These are phyloP conservation scores for Agonum fuliginosum DNA, from an alignment of 2,888 invertebrate species.

Conservation along the genomic window DNA sequence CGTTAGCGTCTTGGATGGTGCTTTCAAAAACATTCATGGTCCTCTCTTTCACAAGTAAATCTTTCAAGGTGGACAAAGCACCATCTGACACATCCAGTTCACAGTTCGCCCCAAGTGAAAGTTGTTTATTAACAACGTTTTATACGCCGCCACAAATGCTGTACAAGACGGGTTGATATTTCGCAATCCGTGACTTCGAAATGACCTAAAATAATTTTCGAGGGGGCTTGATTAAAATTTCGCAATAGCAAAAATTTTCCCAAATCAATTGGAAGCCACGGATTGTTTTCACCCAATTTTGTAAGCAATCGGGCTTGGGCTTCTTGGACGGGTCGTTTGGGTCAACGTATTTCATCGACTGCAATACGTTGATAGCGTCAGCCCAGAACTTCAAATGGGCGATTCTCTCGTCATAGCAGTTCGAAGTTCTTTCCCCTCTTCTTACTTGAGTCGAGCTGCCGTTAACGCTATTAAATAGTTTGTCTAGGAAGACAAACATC, in stretches of 20 bases:
- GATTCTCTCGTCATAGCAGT: no score
- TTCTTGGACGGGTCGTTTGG: neutral
- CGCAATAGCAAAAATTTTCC: conserved; percentile 11
- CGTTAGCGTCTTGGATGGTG: neutral
- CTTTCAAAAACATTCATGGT: neutral
- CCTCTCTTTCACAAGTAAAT: neutral
- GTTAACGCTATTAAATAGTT: conserved; percentile 14
- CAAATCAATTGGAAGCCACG: neutral
- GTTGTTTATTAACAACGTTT: conserved; percentile 56
- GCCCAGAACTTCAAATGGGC: no score
- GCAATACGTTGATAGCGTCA: no score
- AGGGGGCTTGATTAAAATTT: conserved; percentile 52
- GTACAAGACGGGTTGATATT: conserved; percentile 45
- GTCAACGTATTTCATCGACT: neutral
- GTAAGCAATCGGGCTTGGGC: neutral
- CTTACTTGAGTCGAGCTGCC: neutral
- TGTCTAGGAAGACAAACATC: neutral
- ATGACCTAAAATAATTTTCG: conserved; percentile 54
- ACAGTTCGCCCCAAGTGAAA: conserved; percentile 53
- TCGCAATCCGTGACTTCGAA: conserved; percentile 49
- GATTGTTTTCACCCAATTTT: conserved; percentile 1
- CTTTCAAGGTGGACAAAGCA: neutral
- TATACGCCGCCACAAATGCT: conserved; percentile 44
- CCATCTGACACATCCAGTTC: conserved; percentile 28
- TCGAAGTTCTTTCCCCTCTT: neutral